These are phyloP conservation scores for Sander lucioperca DNA, from an alignment of 2,113 vertebrate genomes.

Conservation along the genomic window DNA sequence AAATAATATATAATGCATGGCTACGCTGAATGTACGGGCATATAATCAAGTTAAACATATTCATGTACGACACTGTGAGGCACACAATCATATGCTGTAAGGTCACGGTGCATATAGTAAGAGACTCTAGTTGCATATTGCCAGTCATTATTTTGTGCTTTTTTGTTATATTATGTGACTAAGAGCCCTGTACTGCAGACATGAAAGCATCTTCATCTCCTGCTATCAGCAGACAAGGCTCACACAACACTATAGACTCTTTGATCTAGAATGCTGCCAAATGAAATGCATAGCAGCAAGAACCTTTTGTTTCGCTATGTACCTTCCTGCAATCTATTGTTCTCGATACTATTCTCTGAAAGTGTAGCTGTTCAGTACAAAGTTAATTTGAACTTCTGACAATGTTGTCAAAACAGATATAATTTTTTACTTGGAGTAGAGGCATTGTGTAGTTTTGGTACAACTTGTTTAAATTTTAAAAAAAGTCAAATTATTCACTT, in stretches of 20 bases:
- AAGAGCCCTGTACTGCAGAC: slow-evolving; percentile 69
- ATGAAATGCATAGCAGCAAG: slow-evolving; percentile 41
- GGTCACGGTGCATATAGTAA: slow-evolving; percentile 13
- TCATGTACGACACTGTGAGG: not conserved
- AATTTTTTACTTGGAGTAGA: not conserved
- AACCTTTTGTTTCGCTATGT: slow-evolving; percentile 37
- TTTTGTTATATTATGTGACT: slow-evolving; percentile 67
- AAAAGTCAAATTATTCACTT: not conserved
- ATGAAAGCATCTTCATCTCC: slow-evolving; percentile 77
- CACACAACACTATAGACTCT: slow-evolving; percentile 55
- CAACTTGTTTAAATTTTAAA: not conserved
- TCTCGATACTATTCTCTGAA: slow-evolving; percentile 5
- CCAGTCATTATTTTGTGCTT: slow-evolving; percentile 65
- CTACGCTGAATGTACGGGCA: not conserved
- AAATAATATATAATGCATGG: slow-evolving; percentile 16
- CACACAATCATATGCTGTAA: slow-evolving; percentile 23
- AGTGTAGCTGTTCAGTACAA: slow-evolving; percentile 31
- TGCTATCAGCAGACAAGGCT: slow-evolving; percentile 65
- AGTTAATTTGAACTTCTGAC: slow-evolving; percentile 46
- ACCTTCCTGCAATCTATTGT: slow-evolving; percentile 37
- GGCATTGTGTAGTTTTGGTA: not conserved
- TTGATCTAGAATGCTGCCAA: slow-evolving; percentile 72
- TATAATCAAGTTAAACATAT: slow-evolving; percentile 30
- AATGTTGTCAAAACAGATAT: slow-evolving; percentile 35
- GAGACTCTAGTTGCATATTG: slow-evolving; percentile 36